Conservation (phyloP, 2,888 invertebrate genomes). For the Dusona sp. region DNA sequence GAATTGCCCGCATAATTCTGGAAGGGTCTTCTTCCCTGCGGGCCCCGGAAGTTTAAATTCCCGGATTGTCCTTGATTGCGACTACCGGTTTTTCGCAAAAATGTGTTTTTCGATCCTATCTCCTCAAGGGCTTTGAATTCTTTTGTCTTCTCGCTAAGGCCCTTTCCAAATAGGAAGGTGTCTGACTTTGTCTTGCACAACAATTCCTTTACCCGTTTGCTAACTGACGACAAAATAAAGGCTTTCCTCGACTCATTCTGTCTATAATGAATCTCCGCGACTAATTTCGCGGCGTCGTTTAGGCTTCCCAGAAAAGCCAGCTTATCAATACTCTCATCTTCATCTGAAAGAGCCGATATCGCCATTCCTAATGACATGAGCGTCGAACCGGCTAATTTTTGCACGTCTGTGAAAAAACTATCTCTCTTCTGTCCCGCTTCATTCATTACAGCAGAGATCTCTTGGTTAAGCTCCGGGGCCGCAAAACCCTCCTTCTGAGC, state of each 20-base stretch:
- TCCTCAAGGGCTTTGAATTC: conserved; percentile 36
- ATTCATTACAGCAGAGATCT: too few relatives aligned
- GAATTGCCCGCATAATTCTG: conserved; percentile 21
- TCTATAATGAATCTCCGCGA: conserved; percentile 13
- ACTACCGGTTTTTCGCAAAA: background rate
- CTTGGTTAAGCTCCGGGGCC: too few relatives aligned
- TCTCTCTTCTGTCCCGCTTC: too few relatives aligned
- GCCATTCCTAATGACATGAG: background rate
- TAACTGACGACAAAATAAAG: conserved; percentile 32
- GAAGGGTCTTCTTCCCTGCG: conserved; percentile 22
- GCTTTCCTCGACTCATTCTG: conserved; percentile 29
- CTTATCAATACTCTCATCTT: conserved; percentile 14
- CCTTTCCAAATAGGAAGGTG: conserved; percentile 22
- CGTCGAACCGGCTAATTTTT: background rate
- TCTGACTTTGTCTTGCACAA: conserved; percentile 27
- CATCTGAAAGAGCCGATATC: background rate
- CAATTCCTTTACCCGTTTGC: conserved; percentile 28
- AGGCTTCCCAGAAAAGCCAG: conserved; percentile 16
- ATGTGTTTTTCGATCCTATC: conserved; percentile 6
- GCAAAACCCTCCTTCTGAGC: too few relatives aligned
- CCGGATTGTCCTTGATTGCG: background rate
- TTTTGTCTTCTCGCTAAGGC: conserved; percentile 36
- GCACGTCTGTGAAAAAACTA: too few relatives aligned
- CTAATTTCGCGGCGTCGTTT: conserved; percentile 32
- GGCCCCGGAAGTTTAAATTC: conserved; percentile 39